These are phyloP conservation scores for Yoshiicerus persimilis DNA, from an alignment of 1,140 invertebrate genomes.

Conservation along the genomic window DNA sequence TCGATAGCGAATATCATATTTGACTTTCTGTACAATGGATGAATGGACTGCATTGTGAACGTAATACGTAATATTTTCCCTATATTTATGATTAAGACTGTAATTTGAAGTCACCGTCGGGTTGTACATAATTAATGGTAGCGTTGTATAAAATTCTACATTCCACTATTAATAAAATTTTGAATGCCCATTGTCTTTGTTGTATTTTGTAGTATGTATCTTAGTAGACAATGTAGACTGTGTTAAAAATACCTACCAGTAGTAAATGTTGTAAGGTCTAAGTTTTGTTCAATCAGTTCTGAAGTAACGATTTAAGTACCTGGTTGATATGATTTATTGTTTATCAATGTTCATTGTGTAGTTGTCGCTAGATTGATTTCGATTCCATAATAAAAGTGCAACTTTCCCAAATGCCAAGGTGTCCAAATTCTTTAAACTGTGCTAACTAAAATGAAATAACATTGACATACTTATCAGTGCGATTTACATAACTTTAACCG, in stretches of 20 bases:
- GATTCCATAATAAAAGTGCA: neutral
- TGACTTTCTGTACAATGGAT: neutral
- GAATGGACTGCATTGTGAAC: neutral
- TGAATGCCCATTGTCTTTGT: neutral
- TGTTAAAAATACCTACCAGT: neutral
- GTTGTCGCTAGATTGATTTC: neutral
- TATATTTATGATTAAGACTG: neutral
- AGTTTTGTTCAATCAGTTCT: neutral
- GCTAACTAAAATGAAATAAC: neutral
- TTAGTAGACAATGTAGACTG: neutral
- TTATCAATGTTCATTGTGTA: neutral
- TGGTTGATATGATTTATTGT: neutral
- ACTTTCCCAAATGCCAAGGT: neutral
- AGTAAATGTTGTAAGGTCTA: neutral
- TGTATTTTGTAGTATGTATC: neutral
- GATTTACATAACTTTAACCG: slow-evolving; percentile 1
- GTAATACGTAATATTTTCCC: neutral
- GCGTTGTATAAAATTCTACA: neutral
- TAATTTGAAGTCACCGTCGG: neutral
- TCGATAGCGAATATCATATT: neutral
- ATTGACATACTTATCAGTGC: neutral
- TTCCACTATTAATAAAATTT: neutral
- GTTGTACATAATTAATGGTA: neutral
- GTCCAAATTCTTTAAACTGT: neutral
- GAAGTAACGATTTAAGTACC: neutral